These are phyloP conservation scores for Botrylloides violaceus DNA, from an alignment of 23 tunicate species.

Conservation along the genomic window DNA sequence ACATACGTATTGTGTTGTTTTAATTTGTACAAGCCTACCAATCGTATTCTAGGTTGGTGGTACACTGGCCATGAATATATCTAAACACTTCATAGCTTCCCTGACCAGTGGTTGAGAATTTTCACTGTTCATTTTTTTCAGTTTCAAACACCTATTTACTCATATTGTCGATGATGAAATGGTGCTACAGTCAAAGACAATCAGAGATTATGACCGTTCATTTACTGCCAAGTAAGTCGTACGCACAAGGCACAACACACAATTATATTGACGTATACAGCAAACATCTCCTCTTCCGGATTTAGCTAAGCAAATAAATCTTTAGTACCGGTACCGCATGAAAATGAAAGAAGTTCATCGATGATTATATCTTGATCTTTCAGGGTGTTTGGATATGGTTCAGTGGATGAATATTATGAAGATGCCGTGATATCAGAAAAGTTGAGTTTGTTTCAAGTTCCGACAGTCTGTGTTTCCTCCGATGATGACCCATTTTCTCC, in stretches of 20 bases:
- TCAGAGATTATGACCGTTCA: slow-evolving; percentile 7
- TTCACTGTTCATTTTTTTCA: neutral
- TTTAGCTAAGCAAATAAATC: no score
- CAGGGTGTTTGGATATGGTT: slow-evolving; percentile 60
- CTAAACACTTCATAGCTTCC: neutral
- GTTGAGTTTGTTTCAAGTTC: slow-evolving; percentile 34
- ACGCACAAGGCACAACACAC: no score
- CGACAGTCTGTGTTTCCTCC: slow-evolving; percentile 51
- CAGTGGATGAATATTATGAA: slow-evolving; percentile 73
- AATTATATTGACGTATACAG: no score
- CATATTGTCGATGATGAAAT: slow-evolving; percentile 18
- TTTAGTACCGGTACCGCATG: no score
- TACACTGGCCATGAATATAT: no score
- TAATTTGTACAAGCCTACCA: neutral
- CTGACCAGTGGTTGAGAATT: neutral
- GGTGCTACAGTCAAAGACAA: slow-evolving; percentile 6
- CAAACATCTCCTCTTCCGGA: no score
- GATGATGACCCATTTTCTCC: slow-evolving; percentile 82
- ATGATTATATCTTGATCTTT: slow-evolving; percentile 17
- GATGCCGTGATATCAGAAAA: slow-evolving; percentile 48
- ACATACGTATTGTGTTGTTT: neutral
- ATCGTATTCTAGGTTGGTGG: neutral
- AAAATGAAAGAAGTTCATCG: no score
- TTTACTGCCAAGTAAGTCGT: slow-evolving; percentile 22
- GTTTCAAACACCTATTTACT: neutral